Conservation (phyloP, 2,797 vertebrate species). For the Numenius phaeopus region DNA sequence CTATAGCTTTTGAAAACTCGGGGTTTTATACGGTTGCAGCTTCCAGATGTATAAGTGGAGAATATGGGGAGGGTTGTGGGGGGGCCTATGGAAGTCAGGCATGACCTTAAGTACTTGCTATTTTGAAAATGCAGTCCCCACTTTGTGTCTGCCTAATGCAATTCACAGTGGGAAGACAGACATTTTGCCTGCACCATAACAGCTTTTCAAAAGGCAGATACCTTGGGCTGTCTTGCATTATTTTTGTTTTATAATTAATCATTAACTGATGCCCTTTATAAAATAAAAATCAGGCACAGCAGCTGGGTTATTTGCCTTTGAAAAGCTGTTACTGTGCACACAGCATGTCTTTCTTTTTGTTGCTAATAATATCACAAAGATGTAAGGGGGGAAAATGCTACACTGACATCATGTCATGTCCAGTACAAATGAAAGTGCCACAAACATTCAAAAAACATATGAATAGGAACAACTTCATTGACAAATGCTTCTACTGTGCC, state of each 20-base stretch:
- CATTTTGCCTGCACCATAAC: neutral
- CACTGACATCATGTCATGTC: neutral
- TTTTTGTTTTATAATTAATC: constrained; percentile 25
- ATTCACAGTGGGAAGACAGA: neutral
- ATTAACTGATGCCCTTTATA: constrained; percentile 2
- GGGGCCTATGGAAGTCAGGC: neutral
- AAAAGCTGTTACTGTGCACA: constrained; percentile 1
- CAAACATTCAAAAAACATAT: neutral
- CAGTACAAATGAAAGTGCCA: neutral
- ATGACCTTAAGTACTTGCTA: neutral
- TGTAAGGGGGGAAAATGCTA: neutral
- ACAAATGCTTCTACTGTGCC: neutral
- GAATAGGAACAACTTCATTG: neutral
- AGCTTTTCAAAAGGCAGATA: neutral
- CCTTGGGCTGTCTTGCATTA: neutral
- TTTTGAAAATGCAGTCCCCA: neutral
- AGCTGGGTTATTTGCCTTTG: constrained; percentile 22
- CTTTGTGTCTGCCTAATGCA: neutral
- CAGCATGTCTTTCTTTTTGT: neutral
- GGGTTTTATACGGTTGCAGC: rapidly evolving
- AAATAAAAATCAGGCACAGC: constrained; percentile 13
- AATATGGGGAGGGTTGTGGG: neutral
- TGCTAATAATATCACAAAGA: neutral
- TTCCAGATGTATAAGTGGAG: neutral
- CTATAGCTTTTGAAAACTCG: neutral